Conservation (phyloP, 2,888 invertebrate genomes). For the Nipponacmea schrenckii region DNA sequence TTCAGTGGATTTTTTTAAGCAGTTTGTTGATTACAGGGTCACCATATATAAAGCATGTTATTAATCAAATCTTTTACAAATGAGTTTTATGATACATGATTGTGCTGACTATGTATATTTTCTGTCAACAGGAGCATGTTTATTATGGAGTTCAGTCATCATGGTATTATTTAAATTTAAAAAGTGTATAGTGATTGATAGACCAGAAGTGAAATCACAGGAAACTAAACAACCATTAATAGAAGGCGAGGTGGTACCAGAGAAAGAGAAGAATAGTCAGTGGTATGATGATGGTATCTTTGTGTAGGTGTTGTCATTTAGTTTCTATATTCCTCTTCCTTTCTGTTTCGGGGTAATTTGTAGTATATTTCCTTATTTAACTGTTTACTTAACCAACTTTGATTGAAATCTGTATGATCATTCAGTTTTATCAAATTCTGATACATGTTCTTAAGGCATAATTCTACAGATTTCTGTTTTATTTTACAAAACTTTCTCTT, state of each 20-base stretch:
- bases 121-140: constrained; percentile 46
- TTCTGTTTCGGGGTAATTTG: background rate
- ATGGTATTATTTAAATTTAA: constrained; percentile 59
- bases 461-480: no score
- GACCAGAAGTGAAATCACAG: constrained; percentile 14
- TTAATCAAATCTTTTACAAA: no score
- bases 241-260: constrained; percentile 28
- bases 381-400: no score
- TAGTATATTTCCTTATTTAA: no score
- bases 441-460: no score
- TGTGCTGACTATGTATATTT: background rate
- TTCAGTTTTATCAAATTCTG: no score
- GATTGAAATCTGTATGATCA: no score
- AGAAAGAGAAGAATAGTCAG: constrained; percentile 24
- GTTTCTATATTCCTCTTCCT: background rate
- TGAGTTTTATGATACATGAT: no score
- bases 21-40: no score
- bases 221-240: constrained; percentile 43
- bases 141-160: constrained; percentile 58
- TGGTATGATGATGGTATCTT: constrained; percentile 17
- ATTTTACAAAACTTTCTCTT: no score
- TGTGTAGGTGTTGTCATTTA: constrained; percentile 13
- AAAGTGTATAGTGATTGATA: constrained; percentile 41
- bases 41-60: no score
- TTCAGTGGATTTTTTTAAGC: no score